Evolutionary conservation across 1,140 invertebrate genomes (phyloP).

Genomic region (Zaprionus taronus): DNA sequence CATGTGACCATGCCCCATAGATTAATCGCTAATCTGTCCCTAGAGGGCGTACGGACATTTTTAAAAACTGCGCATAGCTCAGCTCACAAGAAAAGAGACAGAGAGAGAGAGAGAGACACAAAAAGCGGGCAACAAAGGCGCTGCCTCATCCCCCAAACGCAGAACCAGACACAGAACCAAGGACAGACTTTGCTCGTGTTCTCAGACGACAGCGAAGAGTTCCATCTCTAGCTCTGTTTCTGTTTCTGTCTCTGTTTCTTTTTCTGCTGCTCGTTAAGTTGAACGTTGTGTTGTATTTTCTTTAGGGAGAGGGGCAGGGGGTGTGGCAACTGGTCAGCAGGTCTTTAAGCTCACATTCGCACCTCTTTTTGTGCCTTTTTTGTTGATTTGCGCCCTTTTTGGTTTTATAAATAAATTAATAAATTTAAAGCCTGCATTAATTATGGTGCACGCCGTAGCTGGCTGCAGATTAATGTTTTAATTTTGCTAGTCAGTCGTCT

Average conservation of each 20-base stretch:
- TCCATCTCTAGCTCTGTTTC: not conserved
- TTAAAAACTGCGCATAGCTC: conserved; percentile 53
- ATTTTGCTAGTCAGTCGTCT: conserved; percentile 62
- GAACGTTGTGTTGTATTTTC: not conserved
- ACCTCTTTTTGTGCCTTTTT: conserved; percentile 51
- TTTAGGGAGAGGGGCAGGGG: not conserved
- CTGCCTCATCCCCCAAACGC: conserved; percentile 31
- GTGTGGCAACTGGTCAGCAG: not conserved
- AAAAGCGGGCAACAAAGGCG: conserved; percentile 30
- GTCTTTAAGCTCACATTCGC: conserved; percentile 62
- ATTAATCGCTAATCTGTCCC: conserved; percentile 84
- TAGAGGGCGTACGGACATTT: conserved; percentile 82
- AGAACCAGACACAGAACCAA: conserved; percentile 25
- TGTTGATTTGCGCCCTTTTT: conserved; percentile 38
- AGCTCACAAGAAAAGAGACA: conserved; percentile 8
- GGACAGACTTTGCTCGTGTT: not conserved
- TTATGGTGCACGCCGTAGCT: conserved; percentile 63
- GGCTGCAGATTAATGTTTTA: conserved; percentile 76
- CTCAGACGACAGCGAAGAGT: not conserved
- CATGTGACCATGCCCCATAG: conserved; percentile 81
- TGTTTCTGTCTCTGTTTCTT: conserved; percentile 13
- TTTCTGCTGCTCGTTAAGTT: conserved; percentile 56
- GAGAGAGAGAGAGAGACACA: not conserved
- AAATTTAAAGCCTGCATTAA: conserved; percentile 77
- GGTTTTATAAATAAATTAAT: conserved; percentile 82